phyloP scores from a whole-genome alignment of 2,113 vertebrate genomes.

The Ammodytes dubius region DNA sequence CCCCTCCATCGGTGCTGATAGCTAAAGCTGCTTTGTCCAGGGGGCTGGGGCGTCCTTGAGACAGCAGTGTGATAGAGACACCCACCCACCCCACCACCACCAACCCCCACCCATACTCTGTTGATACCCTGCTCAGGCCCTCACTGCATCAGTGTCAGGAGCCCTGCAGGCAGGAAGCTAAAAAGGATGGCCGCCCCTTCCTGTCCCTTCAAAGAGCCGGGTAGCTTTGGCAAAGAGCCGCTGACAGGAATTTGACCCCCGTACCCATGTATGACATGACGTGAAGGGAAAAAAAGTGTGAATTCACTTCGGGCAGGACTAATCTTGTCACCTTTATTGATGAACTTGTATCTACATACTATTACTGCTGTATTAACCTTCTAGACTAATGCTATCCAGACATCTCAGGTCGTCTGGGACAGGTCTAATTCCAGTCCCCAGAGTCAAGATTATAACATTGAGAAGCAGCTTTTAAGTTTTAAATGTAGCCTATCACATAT shows the following conservation, averaged over 20 bases:
- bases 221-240: constrained; percentile 23
- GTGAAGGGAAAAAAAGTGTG: constrained; percentile 38
- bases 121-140: constrained; percentile 44
- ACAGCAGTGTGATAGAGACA: constrained; percentile 67
- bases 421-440: too few species aligned
- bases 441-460: too few species aligned
- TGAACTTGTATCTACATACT: constrained; percentile 17
- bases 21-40: constrained; percentile 75
- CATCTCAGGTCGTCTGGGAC: too few species aligned
- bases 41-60: constrained; percentile 85
- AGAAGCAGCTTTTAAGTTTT: too few species aligned
- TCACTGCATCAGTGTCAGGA: constrained; percentile 80
- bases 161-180: constrained; percentile 74
- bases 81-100: neutral
- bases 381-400: too few species aligned
- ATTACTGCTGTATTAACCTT: too few species aligned
- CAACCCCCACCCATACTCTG: constrained; percentile 3
- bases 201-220: constrained; percentile 46
- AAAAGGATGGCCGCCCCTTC: constrained; percentile 71
- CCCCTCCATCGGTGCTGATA: constrained; percentile 77
- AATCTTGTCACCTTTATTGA: constrained; percentile 54
- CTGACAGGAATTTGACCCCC: constrained; percentile 60
- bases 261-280: constrained; percentile 40
- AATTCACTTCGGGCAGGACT: constrained; percentile 27
- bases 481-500: too few species aligned